phyloP scores from a whole-genome alignment of 2,888 invertebrate genomes.

The Cacoxenus indagator region DNA sequence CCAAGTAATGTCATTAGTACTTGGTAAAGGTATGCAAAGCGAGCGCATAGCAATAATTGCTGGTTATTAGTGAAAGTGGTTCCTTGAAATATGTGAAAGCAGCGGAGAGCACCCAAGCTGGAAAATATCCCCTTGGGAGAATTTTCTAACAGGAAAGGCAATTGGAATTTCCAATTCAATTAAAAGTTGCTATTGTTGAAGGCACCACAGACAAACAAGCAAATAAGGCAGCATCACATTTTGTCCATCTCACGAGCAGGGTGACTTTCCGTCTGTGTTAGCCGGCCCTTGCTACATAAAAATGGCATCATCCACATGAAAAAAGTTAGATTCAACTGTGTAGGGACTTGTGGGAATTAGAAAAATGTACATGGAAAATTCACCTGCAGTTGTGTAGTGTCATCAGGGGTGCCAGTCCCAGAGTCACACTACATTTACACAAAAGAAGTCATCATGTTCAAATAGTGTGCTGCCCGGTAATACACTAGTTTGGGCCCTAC shows the following conservation, averaged over 20 bases:
- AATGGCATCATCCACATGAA: background rate
- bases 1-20: background rate
- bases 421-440: background rate
- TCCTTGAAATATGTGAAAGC: too few relatives aligned
- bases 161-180: background rate
- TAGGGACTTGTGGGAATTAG: background rate
- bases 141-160: background rate
- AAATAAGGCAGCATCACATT: background rate
- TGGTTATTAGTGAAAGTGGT: background rate
- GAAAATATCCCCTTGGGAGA: background rate
- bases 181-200: background rate
- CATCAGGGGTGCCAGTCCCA: background rate
- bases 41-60: background rate
- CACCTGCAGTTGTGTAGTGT: background rate
- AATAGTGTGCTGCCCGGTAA: too few relatives aligned
- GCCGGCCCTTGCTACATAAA: background rate
- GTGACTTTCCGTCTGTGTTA: background rate
- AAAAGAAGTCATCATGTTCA: background rate
- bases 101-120: too few relatives aligned
- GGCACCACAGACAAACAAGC: background rate
- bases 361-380: background rate
- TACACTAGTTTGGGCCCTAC: too few relatives aligned
- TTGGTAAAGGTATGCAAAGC: background rate
- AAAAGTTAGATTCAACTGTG: background rate
- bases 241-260: background rate